Conservation (phyloP, 2,888 invertebrate genomes). For the Chironomus riparius region DNA sequence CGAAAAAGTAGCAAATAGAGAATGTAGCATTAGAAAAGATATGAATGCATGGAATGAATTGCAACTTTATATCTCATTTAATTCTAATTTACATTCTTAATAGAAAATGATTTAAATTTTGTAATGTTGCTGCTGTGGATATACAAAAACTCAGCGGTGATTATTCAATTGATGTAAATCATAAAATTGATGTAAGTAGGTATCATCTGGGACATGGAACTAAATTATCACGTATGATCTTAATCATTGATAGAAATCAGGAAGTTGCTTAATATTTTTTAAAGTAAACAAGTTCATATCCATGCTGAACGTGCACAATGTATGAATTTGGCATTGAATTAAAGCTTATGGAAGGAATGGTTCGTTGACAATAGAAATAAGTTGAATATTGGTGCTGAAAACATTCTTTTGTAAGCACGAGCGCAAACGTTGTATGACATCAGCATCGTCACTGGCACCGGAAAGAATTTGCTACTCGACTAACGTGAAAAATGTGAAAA, state of each 20-base stretch:
- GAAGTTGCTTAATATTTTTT: too few species aligned
- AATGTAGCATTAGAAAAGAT: not conserved
- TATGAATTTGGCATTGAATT: not conserved
- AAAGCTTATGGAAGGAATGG: too few species aligned
- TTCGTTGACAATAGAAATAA: too few species aligned
- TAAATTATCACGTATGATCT: too few species aligned
- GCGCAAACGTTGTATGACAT: not conserved
- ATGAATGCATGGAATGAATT: too few species aligned
- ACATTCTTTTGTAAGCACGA: not conserved
- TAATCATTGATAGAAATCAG: not conserved
- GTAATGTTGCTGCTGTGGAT: not conserved
- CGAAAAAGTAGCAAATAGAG: not conserved
- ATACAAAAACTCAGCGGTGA: not conserved
- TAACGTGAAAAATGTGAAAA: not conserved
- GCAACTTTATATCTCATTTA: too few species aligned
- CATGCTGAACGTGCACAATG: too few species aligned
- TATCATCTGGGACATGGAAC: too few species aligned
- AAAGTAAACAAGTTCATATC: too few species aligned
- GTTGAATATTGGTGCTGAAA: too few species aligned
- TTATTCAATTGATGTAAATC: slow-evolving; percentile 12
- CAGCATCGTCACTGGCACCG: not conserved
- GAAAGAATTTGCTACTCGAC: not conserved
- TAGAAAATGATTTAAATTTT: not conserved
- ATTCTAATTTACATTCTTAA: not conserved
- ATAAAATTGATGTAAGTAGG: too few species aligned